phyloP scores from a whole-genome alignment of 1,140 invertebrate species.

The Diorhabda sublineata region DNA sequence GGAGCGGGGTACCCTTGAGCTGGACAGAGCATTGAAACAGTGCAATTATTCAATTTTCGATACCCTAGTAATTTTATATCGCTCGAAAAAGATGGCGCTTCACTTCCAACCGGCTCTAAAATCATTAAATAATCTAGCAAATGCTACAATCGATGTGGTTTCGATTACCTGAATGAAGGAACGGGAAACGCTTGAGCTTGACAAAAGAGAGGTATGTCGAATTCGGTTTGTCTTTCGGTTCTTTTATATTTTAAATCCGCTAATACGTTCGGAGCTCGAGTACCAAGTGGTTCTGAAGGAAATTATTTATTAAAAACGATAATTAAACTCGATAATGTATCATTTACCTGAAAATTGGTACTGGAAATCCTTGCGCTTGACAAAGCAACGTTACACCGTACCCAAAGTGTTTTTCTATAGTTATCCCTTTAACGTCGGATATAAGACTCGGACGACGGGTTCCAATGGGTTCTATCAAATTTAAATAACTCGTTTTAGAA shows the following conservation, averaged over 20 bases:
- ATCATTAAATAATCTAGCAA: slow-evolving; percentile 57
- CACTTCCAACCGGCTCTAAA: slow-evolving; percentile 66
- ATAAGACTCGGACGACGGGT: slow-evolving; percentile 48
- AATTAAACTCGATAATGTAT: neutral
- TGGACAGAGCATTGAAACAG: slow-evolving; percentile 52
- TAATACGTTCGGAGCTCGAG: slow-evolving; percentile 60
- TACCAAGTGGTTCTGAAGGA: slow-evolving; percentile 33
- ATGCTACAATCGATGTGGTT: neutral
- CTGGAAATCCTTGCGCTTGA: slow-evolving; percentile 72
- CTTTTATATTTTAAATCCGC: slow-evolving; percentile 58
- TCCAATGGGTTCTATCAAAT: slow-evolving; percentile 54
- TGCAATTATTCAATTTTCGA: slow-evolving; percentile 45
- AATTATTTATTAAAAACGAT: neutral
- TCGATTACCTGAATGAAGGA: slow-evolving; percentile 52
- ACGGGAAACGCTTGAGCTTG: slow-evolving; percentile 54
- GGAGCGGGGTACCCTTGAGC: slow-evolving; percentile 60
- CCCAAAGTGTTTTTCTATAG: slow-evolving; percentile 35
- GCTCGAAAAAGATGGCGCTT: slow-evolving; percentile 66
- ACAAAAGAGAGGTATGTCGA: slow-evolving; percentile 51
- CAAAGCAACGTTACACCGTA: slow-evolving; percentile 60
- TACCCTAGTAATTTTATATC: slow-evolving; percentile 51
- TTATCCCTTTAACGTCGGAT: slow-evolving; percentile 51
- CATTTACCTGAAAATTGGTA: slow-evolving; percentile 47
- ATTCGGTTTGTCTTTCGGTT: slow-evolving; percentile 43
- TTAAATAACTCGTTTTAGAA: too few relatives aligned